Evolutionary conservation across 2,888 invertebrate species (phyloP).

Genomic region (Muschampia plurimacula): DNA sequence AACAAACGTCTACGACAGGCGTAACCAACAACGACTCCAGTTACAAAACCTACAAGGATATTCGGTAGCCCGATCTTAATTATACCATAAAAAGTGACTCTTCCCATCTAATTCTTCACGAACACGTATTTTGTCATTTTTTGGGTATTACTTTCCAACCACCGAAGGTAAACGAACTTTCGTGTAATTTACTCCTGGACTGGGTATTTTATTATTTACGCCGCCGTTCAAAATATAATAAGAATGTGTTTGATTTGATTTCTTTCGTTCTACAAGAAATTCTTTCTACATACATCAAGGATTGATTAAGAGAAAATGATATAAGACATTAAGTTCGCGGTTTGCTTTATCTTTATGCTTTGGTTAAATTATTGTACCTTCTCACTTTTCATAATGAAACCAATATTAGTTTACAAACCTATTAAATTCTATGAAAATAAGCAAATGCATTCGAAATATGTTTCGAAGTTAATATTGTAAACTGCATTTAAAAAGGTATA

Average conservation of each 20-base stretch:
- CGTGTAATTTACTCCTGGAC: constrained; percentile 3
- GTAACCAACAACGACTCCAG: constrained; percentile 57
- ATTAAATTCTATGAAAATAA: no score
- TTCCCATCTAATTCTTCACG: constrained; percentile 58
- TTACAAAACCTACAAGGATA: constrained; percentile 57
- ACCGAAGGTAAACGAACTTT: constrained; percentile 27
- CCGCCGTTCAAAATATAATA: background rate
- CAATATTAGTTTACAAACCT: no score
- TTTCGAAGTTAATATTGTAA: no score
- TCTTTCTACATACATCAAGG: no score
- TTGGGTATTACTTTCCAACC: constrained; percentile 36
- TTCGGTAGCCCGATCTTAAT: constrained; percentile 69
- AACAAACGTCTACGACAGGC: constrained; percentile 50
- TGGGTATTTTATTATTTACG: constrained; percentile 6
- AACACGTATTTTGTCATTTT: constrained; percentile 48
- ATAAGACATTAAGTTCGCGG: no score
- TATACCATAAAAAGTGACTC: constrained; percentile 52
- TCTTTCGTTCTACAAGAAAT: background rate
- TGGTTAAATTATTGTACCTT: no score
- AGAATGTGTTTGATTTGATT: background rate
- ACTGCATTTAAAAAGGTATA: no score
- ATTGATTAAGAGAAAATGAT: no score
- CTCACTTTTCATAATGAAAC: no score
- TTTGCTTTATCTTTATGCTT: no score
- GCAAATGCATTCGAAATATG: no score